Conservation (phyloP, 2,797 vertebrate genomes). For the Ceryle rudis region DNA sequence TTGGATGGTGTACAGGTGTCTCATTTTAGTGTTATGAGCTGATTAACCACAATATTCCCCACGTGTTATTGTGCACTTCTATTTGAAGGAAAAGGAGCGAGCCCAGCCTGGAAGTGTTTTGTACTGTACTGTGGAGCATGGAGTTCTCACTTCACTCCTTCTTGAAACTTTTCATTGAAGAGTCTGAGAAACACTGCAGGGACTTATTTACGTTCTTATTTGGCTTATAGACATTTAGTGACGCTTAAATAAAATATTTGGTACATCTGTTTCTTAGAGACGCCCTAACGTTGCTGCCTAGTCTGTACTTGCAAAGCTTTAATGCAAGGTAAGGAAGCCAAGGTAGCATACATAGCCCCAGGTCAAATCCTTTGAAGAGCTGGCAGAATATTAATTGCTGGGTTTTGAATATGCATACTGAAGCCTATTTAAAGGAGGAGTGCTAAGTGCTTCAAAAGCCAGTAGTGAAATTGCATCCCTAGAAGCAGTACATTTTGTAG, state of each 20-base stretch:
- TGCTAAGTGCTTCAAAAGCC: constrained; percentile 28
- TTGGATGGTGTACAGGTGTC: not conserved
- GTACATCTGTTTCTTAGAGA: constrained; percentile 70
- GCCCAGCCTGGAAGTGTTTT: not conserved
- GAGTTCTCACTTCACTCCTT: not conserved
- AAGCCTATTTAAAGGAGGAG: constrained; percentile 84
- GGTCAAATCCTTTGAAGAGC: constrained; percentile 83
- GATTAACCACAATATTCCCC: not conserved
- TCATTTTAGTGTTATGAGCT: not conserved
- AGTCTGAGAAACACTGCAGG: not conserved
- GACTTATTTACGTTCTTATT: constrained; percentile 39
- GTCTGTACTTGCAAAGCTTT: constrained; percentile 78
- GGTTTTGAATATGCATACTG: constrained; percentile 71
- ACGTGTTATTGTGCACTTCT: not conserved
- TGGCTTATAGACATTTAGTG: constrained; percentile 56
- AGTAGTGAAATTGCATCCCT: constrained; percentile 54
- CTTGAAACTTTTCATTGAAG: not conserved
- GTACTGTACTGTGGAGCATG: accelerated
- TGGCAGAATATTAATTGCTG: constrained; percentile 78
- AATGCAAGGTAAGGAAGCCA: constrained; percentile 71
- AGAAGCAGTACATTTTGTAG: constrained; percentile 61
- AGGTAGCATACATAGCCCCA: constrained; percentile 75
- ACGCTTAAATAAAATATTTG: constrained; percentile 81
- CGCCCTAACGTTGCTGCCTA: constrained; percentile 73
- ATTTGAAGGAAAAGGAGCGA: not conserved